A percentile compares a stretch with the other conserved stretches of the same genome.
phyloP scores from a whole-genome alignment of 2,113 vertebrate genomes.

The Jaculus jaculus region DNA sequence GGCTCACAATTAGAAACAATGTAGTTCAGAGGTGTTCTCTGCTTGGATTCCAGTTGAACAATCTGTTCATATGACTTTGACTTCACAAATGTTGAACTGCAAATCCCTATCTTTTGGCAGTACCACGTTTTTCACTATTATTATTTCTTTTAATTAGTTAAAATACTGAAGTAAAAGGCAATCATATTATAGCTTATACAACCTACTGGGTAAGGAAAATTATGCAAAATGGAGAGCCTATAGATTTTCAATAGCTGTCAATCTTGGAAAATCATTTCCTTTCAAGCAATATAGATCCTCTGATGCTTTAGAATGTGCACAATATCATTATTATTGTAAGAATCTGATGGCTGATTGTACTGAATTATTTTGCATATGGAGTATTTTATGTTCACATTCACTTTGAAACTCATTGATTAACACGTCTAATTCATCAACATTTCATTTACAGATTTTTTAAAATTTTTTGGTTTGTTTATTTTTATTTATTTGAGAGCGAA shows the following conservation, averaged over 20 bases:
- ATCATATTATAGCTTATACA: background rate
- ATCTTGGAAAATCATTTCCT: background rate
- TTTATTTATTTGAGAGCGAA: no score
- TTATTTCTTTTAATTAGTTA: background rate
- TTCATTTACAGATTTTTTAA: background rate
- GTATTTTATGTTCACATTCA: background rate
- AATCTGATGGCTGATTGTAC: background rate
- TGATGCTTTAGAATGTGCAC: background rate
- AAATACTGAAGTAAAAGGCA: background rate
- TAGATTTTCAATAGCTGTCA: background rate
- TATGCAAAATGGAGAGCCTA: background rate
- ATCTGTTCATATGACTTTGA: conserved; percentile 53
- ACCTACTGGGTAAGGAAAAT: background rate
- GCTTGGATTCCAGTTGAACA: conserved; percentile 37
- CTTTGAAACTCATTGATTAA: background rate
- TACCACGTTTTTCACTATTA: background rate
- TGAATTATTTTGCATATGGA: background rate
- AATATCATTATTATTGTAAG: background rate
- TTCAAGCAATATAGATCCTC: background rate
- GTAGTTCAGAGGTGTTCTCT: conserved; percentile 59
- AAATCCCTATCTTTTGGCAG: background rate
- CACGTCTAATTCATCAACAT: background rate
- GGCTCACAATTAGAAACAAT: conserved; percentile 30
- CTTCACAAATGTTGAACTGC: conserved; percentile 3
- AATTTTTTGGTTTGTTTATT: background rate